Conservation (phyloP, 2,113 vertebrate genomes). For the Epinephelus moara region DNA sequence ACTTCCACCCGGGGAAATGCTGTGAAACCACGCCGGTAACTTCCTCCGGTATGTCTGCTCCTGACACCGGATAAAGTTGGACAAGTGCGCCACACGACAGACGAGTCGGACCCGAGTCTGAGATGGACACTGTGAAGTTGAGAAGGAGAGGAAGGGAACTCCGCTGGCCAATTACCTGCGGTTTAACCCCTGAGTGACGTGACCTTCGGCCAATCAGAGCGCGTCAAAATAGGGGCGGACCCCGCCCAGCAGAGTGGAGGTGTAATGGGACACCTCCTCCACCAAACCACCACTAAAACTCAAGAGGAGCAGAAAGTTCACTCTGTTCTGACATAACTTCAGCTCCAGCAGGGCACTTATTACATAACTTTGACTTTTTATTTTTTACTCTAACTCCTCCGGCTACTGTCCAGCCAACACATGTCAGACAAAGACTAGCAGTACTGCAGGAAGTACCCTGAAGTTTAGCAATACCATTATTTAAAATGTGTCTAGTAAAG, state of each 20-base stretch:
- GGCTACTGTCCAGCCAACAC: background rate
- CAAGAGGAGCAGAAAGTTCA: constrained; percentile 37
- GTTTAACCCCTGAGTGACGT: constrained; percentile 51
- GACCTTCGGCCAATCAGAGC: constrained; percentile 60
- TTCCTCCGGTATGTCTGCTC: constrained; percentile 32
- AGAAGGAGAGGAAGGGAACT: constrained; percentile 41
- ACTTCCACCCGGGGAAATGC: constrained; percentile 14
- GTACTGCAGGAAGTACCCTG: background rate
- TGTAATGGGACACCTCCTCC: constrained; percentile 37
- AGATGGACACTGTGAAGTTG: constrained; percentile 54
- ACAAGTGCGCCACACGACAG: constrained; percentile 68
- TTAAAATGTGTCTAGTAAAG: too few species aligned
- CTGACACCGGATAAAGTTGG: constrained; percentile 35
- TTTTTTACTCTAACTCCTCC: background rate
- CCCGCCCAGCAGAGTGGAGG: constrained; percentile 21
- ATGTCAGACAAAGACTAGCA: background rate
- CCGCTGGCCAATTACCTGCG: constrained; percentile 73
- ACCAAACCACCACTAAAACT: background rate
- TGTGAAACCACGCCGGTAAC: constrained; percentile 6
- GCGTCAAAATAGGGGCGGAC: background rate
- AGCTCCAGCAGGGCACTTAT: constrained; percentile 30
- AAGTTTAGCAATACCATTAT: background rate
- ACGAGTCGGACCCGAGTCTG: constrained; percentile 63
- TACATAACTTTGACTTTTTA: constrained; percentile 24
- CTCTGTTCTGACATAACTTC: background rate